Percentiles rank a stretch among this genome's conserved stretches.
Conservation (phyloP, 1,140 invertebrate species). For the Polypedilum vanderplanki region DNA sequence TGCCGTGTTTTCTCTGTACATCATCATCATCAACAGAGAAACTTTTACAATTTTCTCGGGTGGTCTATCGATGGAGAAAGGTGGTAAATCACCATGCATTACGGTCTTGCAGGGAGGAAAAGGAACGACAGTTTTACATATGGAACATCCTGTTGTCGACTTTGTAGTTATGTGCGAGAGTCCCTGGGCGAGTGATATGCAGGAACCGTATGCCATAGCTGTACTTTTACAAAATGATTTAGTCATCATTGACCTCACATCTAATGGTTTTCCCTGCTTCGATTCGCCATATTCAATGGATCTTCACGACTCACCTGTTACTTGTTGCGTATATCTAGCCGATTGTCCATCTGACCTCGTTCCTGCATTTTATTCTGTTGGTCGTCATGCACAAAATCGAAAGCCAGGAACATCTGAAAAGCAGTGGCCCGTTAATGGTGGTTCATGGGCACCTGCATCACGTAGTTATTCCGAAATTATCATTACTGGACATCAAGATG, state of each 20-base stretch:
- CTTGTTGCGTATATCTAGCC: conserved; percentile 90
- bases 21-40: conserved; percentile 53
- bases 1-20: neutral
- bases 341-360: conserved; percentile 97
- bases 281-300: conserved; percentile 99
- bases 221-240: conserved; percentile 96
- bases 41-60: conserved; percentile 91
- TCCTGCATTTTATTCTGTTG: conserved; percentile 70
- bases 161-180: conserved; percentile 93
- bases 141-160: conserved; percentile 97
- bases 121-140: conserved; percentile 93
- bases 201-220: conserved; percentile 95
- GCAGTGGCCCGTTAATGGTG: conserved; percentile 92
- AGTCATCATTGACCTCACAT: conserved; percentile 93
- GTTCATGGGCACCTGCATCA: conserved; percentile 88
- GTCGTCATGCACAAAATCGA: conserved; percentile 53
- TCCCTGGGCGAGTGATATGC: conserved; percentile 86
- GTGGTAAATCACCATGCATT: conserved; percentile 85
- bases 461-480: conserved; percentile 96
- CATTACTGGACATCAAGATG: conserved; percentile 93
- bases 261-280: conserved; percentile 94
- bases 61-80: conserved; percentile 82
- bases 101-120: conserved; percentile 87
- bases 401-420: conserved; percentile 86
- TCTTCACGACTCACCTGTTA: conserved; percentile 94